Base-by-base conservation (phyloP, 1,140 invertebrate genomes). In the Pararge aegeria region DNA sequence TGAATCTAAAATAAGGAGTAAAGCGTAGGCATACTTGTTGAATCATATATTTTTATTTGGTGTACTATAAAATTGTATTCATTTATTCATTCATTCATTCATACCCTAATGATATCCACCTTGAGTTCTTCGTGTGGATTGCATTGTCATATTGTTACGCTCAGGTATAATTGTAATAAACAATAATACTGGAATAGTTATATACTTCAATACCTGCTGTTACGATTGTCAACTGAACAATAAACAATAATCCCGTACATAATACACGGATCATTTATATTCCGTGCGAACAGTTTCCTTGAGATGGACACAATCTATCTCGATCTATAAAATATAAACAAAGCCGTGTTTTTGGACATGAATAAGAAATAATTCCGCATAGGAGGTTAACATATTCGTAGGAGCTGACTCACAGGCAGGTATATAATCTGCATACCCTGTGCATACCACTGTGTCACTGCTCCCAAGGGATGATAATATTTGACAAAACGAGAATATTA, bases 251-350 rank as follows among this genome's bases (percentile, higher is more conserved):
- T 4, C 9, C 10, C 10, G 30, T 6, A 34, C 30, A 34, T n/a
- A 34, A n/a, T n/a, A n/a, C 29, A 30, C 30, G n/a, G 30, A 12
- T 15, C 34, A 57, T 50, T 58, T 40, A 50, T 48, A 58, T 58
- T 58, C 46, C 20, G 15, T 9, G 19, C 55, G 21, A 42, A 37
- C 29, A 38, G 20, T 42, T 51, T 58, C 55, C 48, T 58, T 40
- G 37, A 19, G 48, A 50, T 37, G 30, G 9, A 19, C 20, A 42
- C 20, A 29, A 58, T 58, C 48, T 37, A 40, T 51, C 30, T 15
- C 34, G n/a, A 19, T 42, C 30, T 34, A 12, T 12, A 34, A 2
- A 24, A 24, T 18, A 42, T 42, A 57, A 57, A 49, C 48, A 42
- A 51, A 51, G 37, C 48, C 42, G 19, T 29, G 38, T 42, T 20